These are phyloP conservation scores for Synchiropus splendidus DNA, from an alignment of 2,113 vertebrate genomes.

Conservation along the genomic window DNA sequence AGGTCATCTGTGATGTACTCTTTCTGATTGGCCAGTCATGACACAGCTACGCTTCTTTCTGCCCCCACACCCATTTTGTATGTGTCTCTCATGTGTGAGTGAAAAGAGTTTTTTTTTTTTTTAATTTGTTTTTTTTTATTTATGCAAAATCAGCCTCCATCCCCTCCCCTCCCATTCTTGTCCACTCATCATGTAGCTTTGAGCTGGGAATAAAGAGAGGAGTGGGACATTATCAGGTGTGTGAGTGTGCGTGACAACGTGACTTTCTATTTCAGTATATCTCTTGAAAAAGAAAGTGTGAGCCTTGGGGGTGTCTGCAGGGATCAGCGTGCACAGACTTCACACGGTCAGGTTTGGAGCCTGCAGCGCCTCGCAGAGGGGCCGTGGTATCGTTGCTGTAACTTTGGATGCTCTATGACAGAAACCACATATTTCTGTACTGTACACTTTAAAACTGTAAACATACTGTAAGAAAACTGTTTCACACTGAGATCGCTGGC, in stretches of 20 bases:
- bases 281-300: constrained; percentile 64
- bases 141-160: constrained; percentile 99
- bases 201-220: constrained; percentile 49
- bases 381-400: constrained; percentile 83
- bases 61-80: constrained; percentile 34
- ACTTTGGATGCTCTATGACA: constrained; percentile 72
- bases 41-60: constrained; percentile 71
- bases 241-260: too few species aligned
- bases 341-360: constrained; percentile 58
- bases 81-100: constrained; percentile 72
- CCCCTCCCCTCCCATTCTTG: constrained; percentile 80
- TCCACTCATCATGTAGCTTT: constrained; percentile 68
- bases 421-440: constrained; percentile 89
- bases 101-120: constrained; percentile 73
- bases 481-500: constrained; percentile 93
- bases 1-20: constrained; percentile 98
- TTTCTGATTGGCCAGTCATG: constrained; percentile 99
- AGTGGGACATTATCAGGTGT: constrained; percentile 42
- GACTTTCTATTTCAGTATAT: constrained; percentile 62
- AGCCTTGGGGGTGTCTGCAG: constrained; percentile 76
- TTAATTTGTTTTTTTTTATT: constrained; percentile 77
- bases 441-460: constrained; percentile 97
- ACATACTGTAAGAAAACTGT: constrained; percentile 97
- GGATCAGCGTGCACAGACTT: constrained; percentile 39
- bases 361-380: constrained; percentile 77